Base-by-base conservation (phyloP, 2,888 invertebrate species). In the Patella depressa region DNA sequence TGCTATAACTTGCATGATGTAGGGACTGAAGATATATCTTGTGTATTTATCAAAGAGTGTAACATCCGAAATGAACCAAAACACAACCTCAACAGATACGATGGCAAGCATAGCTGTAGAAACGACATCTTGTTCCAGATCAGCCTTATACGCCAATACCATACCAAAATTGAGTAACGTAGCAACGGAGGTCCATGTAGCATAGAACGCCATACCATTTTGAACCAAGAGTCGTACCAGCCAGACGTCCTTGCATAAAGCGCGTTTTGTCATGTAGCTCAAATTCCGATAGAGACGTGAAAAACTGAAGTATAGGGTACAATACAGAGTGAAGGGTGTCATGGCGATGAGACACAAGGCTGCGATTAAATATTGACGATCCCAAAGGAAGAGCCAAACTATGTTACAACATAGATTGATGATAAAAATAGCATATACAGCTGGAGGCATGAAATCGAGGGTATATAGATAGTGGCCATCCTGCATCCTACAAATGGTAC, bases 151-250 rank as follows among this genome's bases (percentile, higher is more conserved):
- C 24, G 84, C 85, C 74, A 89, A 75, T 9, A 88, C 88, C 29
- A 89, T 83, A 7, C 85, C 84, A 45, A 89, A 76, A 79, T 89
- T 90, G 5, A 89, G 80, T 53, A 89, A 80, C 7, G 89, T 84
- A 12, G 89, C 90, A 11, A 90, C 82, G 9, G 87, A 86, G 7
- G 85, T 84, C 89, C 89, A 89, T 0, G 87, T 84, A 4, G 88
- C 88, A 78, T 88, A 90, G 76, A 89, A 86, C 9, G 87, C 87
- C n/a, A 89, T 76, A 1, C 89, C 89, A 80, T 90, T 90, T 74
- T 89, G 88, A 9, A 89, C 83, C n/a, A 90, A 76, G n/a, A 89
- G 78, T 71, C 89, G 77, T 7, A 86, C 83, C 9, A 89, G 73
- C 89, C 89, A 89, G 19, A 89, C 81, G 57, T 89, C 89, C 24